Conservation (phyloP, 2,888 invertebrate genomes). For the Cistogaster globosa region DNA sequence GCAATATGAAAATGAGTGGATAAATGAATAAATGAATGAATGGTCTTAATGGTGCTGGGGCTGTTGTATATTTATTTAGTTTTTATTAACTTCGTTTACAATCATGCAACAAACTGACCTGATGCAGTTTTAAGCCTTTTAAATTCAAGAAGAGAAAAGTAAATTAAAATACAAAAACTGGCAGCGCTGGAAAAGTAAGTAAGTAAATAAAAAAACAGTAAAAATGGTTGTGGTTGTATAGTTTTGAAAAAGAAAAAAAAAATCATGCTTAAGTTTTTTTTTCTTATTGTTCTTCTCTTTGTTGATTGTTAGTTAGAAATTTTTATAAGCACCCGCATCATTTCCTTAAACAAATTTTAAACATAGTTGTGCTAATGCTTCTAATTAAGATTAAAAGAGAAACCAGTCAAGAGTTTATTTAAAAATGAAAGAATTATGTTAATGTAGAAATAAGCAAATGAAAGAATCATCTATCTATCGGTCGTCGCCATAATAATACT, state of each 20-base stretch:
- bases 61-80: conserved; percentile 27
- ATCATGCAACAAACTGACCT: conserved; percentile 42
- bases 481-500: conserved; percentile 21
- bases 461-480: conserved; percentile 13
- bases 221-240: background rate
- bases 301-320: background rate
- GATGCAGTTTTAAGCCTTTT: conserved; percentile 33
- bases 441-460: conserved; percentile 27
- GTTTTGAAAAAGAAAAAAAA: conserved; percentile 1
- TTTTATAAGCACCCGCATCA: conserved; percentile 11
- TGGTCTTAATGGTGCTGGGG: conserved; percentile 28
- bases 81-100: conserved; percentile 35
- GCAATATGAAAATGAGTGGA: conserved; percentile 33
- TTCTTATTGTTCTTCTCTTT: background rate
- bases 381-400: conserved; percentile 65
- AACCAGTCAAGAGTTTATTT: conserved; percentile 20
- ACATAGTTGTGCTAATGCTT: conserved; percentile 65
- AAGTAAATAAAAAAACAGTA: background rate
- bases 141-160: conserved; percentile 7
- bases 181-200: background rate
- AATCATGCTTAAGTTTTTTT: background rate
- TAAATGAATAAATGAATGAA: conserved; percentile 24
- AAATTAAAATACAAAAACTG: conserved; percentile 34
- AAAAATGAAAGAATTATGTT: conserved; percentile 24
- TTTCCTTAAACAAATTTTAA: conserved; percentile 59